A percentile compares a stretch with the other conserved stretches of the same genome.
Conservation (phyloP, 2,888 invertebrate species). For the Heliconius ismenius region DNA sequence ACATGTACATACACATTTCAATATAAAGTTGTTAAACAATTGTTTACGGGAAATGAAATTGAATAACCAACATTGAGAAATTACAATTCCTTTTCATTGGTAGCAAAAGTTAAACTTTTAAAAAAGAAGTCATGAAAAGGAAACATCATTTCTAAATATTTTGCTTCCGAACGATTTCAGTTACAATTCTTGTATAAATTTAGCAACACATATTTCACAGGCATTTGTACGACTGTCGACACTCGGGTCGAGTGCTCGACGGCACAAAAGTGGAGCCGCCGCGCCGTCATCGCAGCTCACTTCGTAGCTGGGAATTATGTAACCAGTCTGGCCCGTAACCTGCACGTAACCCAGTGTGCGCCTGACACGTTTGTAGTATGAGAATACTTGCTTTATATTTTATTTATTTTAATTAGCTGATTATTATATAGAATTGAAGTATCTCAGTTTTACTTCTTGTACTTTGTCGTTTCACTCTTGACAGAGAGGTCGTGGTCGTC, state of each 20-base stretch:
- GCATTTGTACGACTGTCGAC: slow-evolving; percentile 23
- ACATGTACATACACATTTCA: not conserved
- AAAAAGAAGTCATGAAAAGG: slow-evolving; percentile 12
- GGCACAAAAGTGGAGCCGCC: slow-evolving; percentile 32
- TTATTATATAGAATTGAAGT: slow-evolving; percentile 15
- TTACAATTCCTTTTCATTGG: not conserved
- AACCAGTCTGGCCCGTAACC: slow-evolving; percentile 5
- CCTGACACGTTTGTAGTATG: not conserved
- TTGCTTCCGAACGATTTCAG: slow-evolving; percentile 4
- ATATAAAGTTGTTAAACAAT: not conserved
- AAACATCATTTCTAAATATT: not conserved
- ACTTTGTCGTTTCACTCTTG: too few species aligned
- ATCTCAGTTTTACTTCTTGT: not conserved
- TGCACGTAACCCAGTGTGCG: not conserved
- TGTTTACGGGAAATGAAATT: not conserved
- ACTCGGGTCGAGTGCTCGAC: slow-evolving; percentile 32
- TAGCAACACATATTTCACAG: slow-evolving; percentile 23
- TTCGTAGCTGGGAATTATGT: slow-evolving; percentile 31
- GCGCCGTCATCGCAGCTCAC: slow-evolving; percentile 35
- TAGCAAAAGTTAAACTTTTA: not conserved
- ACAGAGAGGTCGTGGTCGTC: too few species aligned
- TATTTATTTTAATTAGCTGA: slow-evolving; percentile 20
- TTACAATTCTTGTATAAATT: slow-evolving; percentile 19
- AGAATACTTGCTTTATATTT: slow-evolving; percentile 23
- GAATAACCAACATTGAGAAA: not conserved